Evolutionary conservation across 2,888 invertebrate species (phyloP).

Genomic region (Ophion slaviceki): DNA sequence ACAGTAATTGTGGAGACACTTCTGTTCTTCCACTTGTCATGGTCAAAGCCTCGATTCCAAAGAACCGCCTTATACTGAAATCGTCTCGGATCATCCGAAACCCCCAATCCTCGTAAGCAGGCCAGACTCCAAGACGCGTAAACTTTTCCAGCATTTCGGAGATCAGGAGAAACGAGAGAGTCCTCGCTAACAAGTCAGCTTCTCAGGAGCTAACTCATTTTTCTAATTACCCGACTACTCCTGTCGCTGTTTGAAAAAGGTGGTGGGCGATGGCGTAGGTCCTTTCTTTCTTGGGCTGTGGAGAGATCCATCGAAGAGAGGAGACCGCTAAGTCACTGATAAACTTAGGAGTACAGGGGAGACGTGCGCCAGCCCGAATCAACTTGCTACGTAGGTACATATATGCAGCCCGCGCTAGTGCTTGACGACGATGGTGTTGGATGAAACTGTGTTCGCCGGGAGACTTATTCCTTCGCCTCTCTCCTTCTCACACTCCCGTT

Average conservation of each 20-base stretch:
- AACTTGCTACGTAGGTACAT: constrained; percentile 28
- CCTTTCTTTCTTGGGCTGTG: constrained; percentile 20
- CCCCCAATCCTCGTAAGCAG: background rate
- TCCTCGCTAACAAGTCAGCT: constrained; percentile 75
- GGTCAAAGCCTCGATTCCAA: background rate
- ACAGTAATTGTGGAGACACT: too few relatives aligned
- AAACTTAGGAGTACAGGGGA: constrained; percentile 76
- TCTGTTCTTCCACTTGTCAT: background rate
- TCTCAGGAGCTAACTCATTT: constrained; percentile 80
- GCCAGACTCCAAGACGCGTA: background rate
- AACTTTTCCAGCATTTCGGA: constrained; percentile 43
- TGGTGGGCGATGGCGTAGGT: constrained; percentile 33
- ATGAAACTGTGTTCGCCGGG: constrained; percentile 43
- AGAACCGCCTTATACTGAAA: background rate
- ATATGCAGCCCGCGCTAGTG: background rate
- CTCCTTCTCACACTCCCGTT: background rate
- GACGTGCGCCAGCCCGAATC: constrained; percentile 69
- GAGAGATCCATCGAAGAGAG: constrained; percentile 48
- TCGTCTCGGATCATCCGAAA: constrained; percentile 14
- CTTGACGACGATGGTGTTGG: constrained; percentile 36
- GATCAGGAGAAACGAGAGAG: constrained; percentile 43
- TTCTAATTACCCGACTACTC: constrained; percentile 80
- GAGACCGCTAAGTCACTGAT: constrained; percentile 74
- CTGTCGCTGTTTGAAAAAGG: constrained; percentile 68
- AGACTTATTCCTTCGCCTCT: constrained; percentile 63